phyloP scores from a whole-genome alignment of 2,113 vertebrate genomes.

The Protomyctophum bolini region DNA sequence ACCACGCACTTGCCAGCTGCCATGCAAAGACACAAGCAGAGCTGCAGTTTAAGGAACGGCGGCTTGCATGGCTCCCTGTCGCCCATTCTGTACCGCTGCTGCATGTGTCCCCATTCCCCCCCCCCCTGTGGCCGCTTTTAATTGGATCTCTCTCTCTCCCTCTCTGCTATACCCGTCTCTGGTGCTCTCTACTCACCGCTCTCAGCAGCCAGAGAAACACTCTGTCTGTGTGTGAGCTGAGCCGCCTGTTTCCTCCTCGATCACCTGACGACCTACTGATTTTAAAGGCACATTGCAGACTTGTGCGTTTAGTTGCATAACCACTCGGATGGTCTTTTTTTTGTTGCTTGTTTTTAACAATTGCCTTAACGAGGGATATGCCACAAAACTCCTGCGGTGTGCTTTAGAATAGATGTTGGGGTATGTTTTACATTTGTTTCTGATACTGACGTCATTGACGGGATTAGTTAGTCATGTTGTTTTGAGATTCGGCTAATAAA shows the following conservation, averaged over 20 bases:
- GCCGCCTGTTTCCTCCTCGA: constrained; percentile 69
- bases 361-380: constrained; percentile 17
- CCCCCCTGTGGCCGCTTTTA: constrained; percentile 58
- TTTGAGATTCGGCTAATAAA: neutral
- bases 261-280: constrained; percentile 80
- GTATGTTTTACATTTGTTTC: neutral
- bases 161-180: constrained; percentile 37
- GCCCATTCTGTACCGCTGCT: constrained; percentile 49
- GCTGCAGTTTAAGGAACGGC: constrained; percentile 73
- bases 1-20: constrained; percentile 57
- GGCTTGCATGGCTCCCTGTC: constrained; percentile 50
- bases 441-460: neutral
- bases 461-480: neutral
- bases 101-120: constrained; percentile 57
- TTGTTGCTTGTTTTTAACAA: constrained; percentile 38
- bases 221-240: constrained; percentile 60
- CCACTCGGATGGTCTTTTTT: constrained; percentile 39
- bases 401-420: neutral
- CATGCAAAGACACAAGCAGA: constrained; percentile 48
- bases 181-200: constrained; percentile 41
- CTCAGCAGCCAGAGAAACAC: constrained; percentile 56
- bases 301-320: constrained; percentile 62
- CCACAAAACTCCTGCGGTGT: neutral
- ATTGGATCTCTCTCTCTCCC: constrained; percentile 67
- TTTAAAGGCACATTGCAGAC: constrained; percentile 81